Conservation (phyloP, 2,113 vertebrate genomes). For the Prionailurus bengalensis region DNA sequence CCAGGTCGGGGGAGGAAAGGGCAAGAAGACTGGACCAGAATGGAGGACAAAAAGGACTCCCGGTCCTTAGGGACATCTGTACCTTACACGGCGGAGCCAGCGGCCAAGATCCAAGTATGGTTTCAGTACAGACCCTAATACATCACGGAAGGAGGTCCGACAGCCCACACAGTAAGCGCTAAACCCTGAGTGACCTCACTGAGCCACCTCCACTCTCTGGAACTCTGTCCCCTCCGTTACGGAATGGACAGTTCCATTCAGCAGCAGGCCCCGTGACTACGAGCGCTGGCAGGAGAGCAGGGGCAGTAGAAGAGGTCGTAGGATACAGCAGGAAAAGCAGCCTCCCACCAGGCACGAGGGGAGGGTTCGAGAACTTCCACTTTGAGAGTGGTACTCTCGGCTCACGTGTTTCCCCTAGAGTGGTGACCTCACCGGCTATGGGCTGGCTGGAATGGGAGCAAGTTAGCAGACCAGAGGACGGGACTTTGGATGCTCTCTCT, state of each 20-base stretch:
- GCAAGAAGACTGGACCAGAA: background rate
- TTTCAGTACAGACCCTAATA: fast-evolving
- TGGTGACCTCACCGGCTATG: fast-evolving
- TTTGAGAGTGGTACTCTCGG: background rate
- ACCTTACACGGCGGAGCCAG: fast-evolving
- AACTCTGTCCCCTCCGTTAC: background rate
- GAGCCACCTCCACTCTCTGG: background rate
- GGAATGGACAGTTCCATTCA: background rate
- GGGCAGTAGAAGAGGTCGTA: background rate
- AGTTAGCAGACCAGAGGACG: background rate
- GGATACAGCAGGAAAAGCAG: background rate
- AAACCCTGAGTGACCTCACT: fast-evolving
- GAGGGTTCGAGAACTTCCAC: background rate
- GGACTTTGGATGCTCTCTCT: background rate
- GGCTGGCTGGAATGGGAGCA: fast-evolving
- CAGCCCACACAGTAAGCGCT: background rate
- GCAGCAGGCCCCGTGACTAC: background rate
- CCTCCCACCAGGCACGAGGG: background rate
- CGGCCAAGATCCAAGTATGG: fast-evolving
- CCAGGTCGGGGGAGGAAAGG: background rate
- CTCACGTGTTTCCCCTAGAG: fast-evolving
- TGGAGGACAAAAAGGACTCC: background rate
- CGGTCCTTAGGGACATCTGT: background rate
- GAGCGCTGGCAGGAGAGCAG: background rate
- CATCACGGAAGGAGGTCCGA: background rate